Percentiles rank a stretch among this genome's conserved stretches.
Conservation (phyloP, 2,797 vertebrate genomes). For the Streptopelia turtur region DNA sequence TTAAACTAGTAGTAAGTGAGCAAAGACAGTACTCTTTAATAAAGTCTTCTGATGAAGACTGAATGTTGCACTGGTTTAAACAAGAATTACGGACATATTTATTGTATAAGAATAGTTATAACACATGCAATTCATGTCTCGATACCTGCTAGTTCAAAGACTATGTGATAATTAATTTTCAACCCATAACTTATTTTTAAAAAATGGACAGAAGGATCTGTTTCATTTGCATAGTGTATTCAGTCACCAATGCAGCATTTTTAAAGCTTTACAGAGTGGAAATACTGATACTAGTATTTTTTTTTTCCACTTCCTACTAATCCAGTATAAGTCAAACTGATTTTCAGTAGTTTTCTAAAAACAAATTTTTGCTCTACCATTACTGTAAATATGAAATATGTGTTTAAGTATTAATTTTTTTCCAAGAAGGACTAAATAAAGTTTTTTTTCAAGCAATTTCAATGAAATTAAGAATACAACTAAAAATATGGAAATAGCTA, state of each 20-base stretch:
- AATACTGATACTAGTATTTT: neutral
- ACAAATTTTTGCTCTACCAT: neutral
- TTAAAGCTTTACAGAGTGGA: neutral
- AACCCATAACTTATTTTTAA: neutral
- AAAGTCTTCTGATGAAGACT: neutral
- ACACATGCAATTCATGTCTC: neutral
- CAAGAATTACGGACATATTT: neutral
- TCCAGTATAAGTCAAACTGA: neutral
- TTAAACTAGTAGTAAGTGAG: conserved; percentile 39
- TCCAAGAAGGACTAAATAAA: neutral
- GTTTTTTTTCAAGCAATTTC: neutral
- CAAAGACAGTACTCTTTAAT: neutral
- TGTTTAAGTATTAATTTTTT: neutral
- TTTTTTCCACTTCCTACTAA: neutral
- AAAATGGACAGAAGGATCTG: neutral
- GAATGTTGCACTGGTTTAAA: neutral
- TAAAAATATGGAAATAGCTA: neutral
- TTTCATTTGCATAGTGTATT: neutral
- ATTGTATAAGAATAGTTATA: neutral
- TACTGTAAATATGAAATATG: neutral
- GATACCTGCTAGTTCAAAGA: neutral
- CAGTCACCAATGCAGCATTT: neutral
- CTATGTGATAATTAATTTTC: neutral
- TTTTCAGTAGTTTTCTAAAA: neutral
- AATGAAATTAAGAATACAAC: neutral